Evolutionary conservation across 1,140 invertebrate species (phyloP).

Genomic region (Brachionus rubens): DNA sequence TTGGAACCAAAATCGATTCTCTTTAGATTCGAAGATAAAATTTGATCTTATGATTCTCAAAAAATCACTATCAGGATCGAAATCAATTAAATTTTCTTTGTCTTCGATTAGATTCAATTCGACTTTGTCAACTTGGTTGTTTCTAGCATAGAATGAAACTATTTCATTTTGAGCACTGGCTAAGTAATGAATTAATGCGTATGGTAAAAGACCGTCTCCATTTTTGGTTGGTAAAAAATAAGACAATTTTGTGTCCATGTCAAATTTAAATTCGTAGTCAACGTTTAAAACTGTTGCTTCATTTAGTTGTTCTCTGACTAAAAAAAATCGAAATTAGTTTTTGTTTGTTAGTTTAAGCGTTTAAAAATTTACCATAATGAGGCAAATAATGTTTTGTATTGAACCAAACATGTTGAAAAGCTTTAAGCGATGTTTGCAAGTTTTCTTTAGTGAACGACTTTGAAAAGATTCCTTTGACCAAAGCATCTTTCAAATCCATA

Average conservation of each 20-base stretch:
- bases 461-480: neutral
- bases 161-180: neutral
- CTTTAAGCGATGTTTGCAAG: neutral
- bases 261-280: neutral
- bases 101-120: neutral
- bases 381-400: conserved; percentile 14
- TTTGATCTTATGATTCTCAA: conserved; percentile 13
- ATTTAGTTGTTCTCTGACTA: neutral
- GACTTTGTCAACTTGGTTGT: neutral
- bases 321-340: no score
- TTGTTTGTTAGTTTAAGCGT: neutral
- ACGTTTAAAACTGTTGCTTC: neutral
- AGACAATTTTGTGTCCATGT: neutral
- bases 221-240: conserved; percentile 16
- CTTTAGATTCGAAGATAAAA: conserved; percentile 27
- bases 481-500: neutral
- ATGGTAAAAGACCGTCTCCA: neutral
- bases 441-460: neutral
- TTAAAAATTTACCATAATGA: conserved; percentile 13
- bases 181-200: neutral
- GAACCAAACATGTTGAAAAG: conserved; percentile 27
- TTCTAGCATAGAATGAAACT: neutral
- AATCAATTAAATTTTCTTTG: neutral
- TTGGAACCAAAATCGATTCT: neutral
- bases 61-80: conserved; percentile 16